Evolutionary conservation across 2,113 vertebrate genomes (phyloP).

Genomic region (Dasypus novemcinctus): DNA sequence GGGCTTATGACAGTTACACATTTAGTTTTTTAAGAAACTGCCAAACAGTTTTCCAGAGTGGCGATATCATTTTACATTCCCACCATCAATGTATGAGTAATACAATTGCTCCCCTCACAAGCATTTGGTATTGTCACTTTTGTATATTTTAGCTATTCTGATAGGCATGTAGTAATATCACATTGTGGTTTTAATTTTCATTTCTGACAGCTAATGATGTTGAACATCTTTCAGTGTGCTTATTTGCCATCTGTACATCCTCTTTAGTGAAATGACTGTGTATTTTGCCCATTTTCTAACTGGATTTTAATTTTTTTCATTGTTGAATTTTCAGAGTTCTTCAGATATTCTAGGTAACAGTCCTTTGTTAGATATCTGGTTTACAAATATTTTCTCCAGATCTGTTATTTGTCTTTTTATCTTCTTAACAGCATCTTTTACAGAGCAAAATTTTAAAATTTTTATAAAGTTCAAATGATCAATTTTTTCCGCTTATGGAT

Average conservation of each 20-base stretch:
- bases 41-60: neutral
- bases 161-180: neutral
- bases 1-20: neutral
- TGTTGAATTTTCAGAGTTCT: neutral
- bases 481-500: neutral
- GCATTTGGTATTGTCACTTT: neutral
- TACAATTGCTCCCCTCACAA: neutral
- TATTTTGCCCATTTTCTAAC: neutral
- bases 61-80: neutral
- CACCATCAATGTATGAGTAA: neutral
- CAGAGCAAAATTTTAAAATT: neutral
- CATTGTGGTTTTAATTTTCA: neutral
- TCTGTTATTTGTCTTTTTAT: neutral
- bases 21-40: neutral
- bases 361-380: neutral
- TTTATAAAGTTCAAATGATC: neutral
- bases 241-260: neutral
- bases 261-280: neutral
- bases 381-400: neutral
- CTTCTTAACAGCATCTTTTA: neutral
- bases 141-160: neutral
- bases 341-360: neutral
- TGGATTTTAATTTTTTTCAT: neutral
- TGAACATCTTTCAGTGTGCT: neutral
- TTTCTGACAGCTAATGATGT: neutral